These are phyloP conservation scores for Pycnomerus fuliginosus DNA, from an alignment of 2,888 invertebrate species.

Conservation along the genomic window DNA sequence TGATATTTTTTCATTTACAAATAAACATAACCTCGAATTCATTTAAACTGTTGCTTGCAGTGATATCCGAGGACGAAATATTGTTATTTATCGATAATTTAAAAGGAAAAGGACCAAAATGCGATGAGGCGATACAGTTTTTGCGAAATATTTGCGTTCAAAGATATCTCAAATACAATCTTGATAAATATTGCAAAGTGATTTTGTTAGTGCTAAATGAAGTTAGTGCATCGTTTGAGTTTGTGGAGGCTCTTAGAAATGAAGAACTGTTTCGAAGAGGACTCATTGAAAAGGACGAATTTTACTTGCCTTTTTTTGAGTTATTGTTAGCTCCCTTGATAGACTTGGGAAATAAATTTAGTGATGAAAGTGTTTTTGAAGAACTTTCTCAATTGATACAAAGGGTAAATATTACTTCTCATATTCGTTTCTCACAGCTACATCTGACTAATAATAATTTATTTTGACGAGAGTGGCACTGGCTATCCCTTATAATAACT, in stretches of 20 bases:
- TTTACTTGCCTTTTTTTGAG: conserved; percentile 30
- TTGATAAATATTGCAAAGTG: conserved; percentile 31
- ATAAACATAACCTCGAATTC: conserved; percentile 12
- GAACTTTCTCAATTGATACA: conserved; percentile 31
- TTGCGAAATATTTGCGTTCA: conserved; percentile 28
- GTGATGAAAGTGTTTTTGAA: conserved; percentile 24
- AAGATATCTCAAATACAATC: conserved; percentile 35
- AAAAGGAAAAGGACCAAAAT: background rate
- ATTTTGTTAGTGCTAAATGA: conserved; percentile 24
- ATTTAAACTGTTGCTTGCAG: conserved; percentile 1
- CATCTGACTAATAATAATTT: background rate
- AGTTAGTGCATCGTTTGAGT: conserved; percentile 18
- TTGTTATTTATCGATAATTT: conserved; percentile 1
- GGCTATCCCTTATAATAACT: too few species aligned
- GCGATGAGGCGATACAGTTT: conserved; percentile 2
- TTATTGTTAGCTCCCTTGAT: conserved; percentile 28
- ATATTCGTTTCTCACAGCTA: conserved; percentile 5
- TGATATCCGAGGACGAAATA: conserved; percentile 1
- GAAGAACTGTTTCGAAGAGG: conserved; percentile 29
- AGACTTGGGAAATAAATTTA: conserved; percentile 25
- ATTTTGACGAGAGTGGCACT: too few species aligned
- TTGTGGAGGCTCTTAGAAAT: conserved; percentile 26
- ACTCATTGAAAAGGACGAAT: conserved; percentile 26
- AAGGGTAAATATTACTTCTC: conserved; percentile 32
- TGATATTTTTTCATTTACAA: background rate